A percentile compares a stretch with the other conserved stretches of the same genome.
phyloP scores from a whole-genome alignment of 2,113 vertebrate genomes.

The Ariopsis seemanni region DNA sequence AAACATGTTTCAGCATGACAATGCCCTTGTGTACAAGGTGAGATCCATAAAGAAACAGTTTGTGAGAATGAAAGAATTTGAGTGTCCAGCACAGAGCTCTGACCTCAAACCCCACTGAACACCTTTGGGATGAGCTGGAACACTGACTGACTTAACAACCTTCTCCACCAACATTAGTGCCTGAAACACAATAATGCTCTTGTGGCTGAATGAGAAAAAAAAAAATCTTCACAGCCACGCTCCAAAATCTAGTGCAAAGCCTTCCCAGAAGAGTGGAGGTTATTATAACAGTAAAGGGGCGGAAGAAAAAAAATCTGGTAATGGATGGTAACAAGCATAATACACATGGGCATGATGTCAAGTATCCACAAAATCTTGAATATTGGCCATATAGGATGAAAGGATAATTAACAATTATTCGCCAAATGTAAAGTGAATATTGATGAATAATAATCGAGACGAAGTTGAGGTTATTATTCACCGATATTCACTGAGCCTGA shows the following conservation, averaged over 20 bases:
- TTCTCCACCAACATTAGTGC: neutral
- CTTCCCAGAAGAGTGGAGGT: neutral
- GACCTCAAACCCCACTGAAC: neutral
- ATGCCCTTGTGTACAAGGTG: neutral
- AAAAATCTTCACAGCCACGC: neutral
- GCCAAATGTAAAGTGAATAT: no score
- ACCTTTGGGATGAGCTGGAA: neutral
- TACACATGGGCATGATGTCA: neutral
- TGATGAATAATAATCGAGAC: no score
- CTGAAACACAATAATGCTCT: neutral
- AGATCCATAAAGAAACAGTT: no score
- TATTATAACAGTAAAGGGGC: neutral
- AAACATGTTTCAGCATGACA: neutral
- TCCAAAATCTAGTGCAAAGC: neutral
- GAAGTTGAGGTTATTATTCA: no score
- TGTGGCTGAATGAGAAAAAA: neutral
- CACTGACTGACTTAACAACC: neutral
- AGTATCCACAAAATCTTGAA: neutral
- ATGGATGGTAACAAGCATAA: neutral
- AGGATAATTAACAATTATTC: no score
- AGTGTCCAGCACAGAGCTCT: no score
- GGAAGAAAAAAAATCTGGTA: no score
- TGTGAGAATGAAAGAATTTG: no score
- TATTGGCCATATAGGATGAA: no score
- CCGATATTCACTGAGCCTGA: no score